A percentile compares a stretch with the other conserved stretches of the same genome.
Evolutionary conservation across 2,113 vertebrate species (phyloP).

Genomic region (Strix aluco): DNA sequence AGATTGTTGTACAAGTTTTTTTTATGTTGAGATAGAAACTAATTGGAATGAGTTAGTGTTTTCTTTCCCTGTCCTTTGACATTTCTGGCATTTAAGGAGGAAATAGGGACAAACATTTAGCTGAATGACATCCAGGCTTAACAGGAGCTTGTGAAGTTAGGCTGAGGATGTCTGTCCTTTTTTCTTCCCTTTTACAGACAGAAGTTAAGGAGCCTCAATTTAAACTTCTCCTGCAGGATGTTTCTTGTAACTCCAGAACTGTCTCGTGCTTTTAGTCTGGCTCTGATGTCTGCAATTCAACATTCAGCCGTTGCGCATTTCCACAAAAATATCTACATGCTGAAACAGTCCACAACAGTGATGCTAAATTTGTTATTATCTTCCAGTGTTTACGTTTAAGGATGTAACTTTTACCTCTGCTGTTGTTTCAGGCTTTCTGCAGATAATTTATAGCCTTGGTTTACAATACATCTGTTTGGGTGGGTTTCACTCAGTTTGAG

Average conservation of each 20-base stretch:
- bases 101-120: not conserved
- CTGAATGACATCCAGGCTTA: not conserved
- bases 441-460: not conserved
- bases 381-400: not conserved
- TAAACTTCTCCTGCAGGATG: not conserved
- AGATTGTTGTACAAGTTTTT: not conserved
- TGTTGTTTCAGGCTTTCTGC: not conserved
- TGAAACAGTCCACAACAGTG: not conserved
- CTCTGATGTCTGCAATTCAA: not conserved
- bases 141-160: not conserved
- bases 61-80: not conserved
- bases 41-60: not conserved
- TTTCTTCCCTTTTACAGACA: not conserved
- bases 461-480: not conserved
- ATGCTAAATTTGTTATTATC: not conserved
- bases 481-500: not conserved
- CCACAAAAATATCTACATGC: not conserved
- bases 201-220: not conserved
- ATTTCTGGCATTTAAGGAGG: not conserved
- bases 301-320: not conserved
- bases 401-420: not conserved
- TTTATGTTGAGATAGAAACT: not conserved
- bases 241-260: not conserved
- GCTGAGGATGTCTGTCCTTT: not conserved
- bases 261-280: not conserved